phyloP scores from a whole-genome alignment of 2,113 vertebrate species.

The Dendrocopos noguchii region DNA sequence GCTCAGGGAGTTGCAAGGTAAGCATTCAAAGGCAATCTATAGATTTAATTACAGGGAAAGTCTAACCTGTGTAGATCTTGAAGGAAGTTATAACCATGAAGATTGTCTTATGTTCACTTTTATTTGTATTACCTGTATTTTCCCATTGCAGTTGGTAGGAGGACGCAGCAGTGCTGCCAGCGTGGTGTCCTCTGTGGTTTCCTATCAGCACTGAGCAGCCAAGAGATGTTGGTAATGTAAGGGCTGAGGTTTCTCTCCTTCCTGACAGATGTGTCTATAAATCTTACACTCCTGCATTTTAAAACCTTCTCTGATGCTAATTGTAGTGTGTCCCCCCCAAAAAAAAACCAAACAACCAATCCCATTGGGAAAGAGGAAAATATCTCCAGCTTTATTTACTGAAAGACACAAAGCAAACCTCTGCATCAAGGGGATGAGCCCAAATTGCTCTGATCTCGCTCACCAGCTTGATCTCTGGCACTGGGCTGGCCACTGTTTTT shows the following conservation, averaged over 20 bases:
- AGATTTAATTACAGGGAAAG: slow-evolving; percentile 58
- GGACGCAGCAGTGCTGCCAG: neutral
- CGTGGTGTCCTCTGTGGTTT: neutral
- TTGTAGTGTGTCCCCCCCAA: neutral
- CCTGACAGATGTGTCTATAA: neutral
- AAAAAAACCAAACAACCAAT: no score
- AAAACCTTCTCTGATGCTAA: slow-evolving; percentile 20
- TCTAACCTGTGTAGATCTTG: slow-evolving; percentile 6
- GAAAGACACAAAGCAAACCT: neutral
- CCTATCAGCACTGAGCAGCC: neutral
- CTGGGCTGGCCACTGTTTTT: neutral
- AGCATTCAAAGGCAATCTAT: slow-evolving; percentile 59
- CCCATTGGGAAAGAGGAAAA: neutral
- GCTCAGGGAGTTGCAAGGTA: slow-evolving; percentile 61
- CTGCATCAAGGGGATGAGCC: neutral
- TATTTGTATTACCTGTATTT: neutral
- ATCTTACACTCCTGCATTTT: slow-evolving; percentile 2
- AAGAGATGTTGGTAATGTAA: slow-evolving; percentile 20
- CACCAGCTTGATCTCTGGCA: accelerated
- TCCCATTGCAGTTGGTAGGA: neutral
- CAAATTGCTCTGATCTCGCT: neutral
- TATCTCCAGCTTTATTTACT: neutral
- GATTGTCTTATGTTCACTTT: neutral
- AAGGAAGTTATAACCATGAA: slow-evolving; percentile 1
- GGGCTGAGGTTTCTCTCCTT: neutral